Evolutionary conservation across 2,113 vertebrate species (phyloP).

Genomic region (Paramormyrops kingsleyae): DNA sequence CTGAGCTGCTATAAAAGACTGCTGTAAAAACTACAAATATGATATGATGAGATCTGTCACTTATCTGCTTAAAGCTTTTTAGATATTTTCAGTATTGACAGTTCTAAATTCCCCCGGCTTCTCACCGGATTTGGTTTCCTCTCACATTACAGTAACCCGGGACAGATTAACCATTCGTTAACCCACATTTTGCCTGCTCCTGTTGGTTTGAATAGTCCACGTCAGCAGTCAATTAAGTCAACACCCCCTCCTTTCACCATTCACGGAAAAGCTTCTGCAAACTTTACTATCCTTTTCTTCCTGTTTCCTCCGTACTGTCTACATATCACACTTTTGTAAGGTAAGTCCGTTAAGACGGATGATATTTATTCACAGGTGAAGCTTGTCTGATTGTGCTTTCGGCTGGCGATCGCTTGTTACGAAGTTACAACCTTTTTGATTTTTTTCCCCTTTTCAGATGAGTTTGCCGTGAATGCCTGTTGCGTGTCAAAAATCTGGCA

Average conservation of each 20-base stretch:
- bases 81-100: background rate
- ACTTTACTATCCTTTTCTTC: conserved; percentile 21
- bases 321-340: conserved; percentile 25
- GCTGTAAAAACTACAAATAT: background rate
- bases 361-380: background rate
- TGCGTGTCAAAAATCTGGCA: background rate
- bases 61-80: background rate
- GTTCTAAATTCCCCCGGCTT: background rate
- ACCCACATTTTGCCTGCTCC: conserved; percentile 24
- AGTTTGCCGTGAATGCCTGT: background rate
- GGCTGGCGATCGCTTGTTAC: background rate
- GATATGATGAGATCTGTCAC: background rate
- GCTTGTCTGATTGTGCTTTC: background rate
- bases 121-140: background rate
- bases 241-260: conserved; percentile 12
- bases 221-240: conserved; percentile 54
- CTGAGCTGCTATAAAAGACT: background rate
- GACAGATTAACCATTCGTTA: conserved; percentile 35
- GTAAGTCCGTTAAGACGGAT: conserved; percentile 30
- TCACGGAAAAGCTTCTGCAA: conserved; percentile 21
- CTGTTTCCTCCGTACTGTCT: conserved; percentile 42
- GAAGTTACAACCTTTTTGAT: background rate
- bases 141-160: conserved; percentile 35
- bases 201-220: conserved; percentile 52
- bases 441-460: conserved; percentile 5